Evolutionary conservation across 1,140 invertebrate genomes (phyloP).

Genomic region (Cydia strobilella): DNA sequence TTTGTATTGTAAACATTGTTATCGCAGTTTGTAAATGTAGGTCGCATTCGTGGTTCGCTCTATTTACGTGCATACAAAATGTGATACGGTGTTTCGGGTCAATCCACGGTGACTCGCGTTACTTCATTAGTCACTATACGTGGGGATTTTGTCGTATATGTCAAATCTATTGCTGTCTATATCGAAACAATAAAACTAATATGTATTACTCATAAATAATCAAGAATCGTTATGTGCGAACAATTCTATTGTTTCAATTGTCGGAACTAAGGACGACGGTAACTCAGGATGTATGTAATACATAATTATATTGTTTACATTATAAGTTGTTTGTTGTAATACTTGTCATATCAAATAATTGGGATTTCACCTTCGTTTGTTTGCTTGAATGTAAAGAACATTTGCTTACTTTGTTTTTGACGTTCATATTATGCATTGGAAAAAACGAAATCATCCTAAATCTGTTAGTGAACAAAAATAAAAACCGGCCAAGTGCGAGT

Average conservation of each 20-base stretch:
- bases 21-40: conserved; percentile 1
- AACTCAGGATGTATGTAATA: background rate
- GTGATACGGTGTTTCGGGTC: background rate
- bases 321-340: too few relatives aligned
- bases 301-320: background rate
- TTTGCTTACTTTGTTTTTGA: too few relatives aligned
- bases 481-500: too few relatives aligned
- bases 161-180: too few relatives aligned
- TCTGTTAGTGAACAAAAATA: background rate
- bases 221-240: background rate
- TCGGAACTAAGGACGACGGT: background rate
- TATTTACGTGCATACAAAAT: background rate
- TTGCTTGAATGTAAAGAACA: too few relatives aligned
- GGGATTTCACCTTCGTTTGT: too few relatives aligned
- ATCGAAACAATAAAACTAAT: background rate
- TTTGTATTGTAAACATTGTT: background rate
- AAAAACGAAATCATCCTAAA: background rate
- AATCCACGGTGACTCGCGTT: too few relatives aligned
- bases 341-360: too few relatives aligned
- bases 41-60: background rate
- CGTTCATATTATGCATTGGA: too few relatives aligned
- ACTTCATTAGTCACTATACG: too few relatives aligned
- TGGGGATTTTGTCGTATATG: too few relatives aligned
- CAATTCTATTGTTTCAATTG: conserved; percentile 10
- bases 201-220: background rate